These are phyloP conservation scores for Andrena cerasifolii DNA, from an alignment of 1,140 invertebrate species.

Conservation along the genomic window DNA sequence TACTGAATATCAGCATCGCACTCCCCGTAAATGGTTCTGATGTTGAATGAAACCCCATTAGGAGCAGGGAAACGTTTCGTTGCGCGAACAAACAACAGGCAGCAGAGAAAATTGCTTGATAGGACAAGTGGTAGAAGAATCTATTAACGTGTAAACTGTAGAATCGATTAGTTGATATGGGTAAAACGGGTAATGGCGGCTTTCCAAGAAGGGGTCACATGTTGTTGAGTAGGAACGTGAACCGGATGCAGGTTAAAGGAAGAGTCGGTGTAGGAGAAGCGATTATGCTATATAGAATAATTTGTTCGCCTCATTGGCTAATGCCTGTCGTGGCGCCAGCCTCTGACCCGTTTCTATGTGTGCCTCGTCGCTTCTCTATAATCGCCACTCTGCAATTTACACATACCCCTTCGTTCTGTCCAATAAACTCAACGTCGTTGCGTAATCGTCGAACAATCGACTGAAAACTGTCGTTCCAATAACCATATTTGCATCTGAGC, in stretches of 20 bases:
- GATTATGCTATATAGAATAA: slow-evolving; percentile 73
- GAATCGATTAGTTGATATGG: slow-evolving; percentile 23
- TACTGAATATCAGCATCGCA: too few species aligned
- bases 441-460: too few species aligned
- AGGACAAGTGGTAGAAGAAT: background rate
- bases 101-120: too few species aligned
- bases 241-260: slow-evolving; percentile 50
- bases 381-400: slow-evolving; percentile 42
- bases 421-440: background rate
- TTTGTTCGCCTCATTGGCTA: slow-evolving; percentile 71
- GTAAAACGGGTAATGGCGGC: slow-evolving; percentile 25
- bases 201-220: slow-evolving; percentile 56
- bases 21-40: too few species aligned
- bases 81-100: too few species aligned
- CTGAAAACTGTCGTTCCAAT: too few species aligned
- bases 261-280: slow-evolving; percentile 57
- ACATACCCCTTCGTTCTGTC: background rate
- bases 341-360: slow-evolving; percentile 49
- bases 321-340: slow-evolving; percentile 69
- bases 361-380: slow-evolving; percentile 44
- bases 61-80: too few species aligned
- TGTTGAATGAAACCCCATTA: too few species aligned
- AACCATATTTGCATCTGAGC: too few species aligned
- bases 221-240: slow-evolving; percentile 38
- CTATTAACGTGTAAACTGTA: background rate